phyloP scores from a whole-genome alignment of 2,113 vertebrate genomes.

The Otus sunia region DNA sequence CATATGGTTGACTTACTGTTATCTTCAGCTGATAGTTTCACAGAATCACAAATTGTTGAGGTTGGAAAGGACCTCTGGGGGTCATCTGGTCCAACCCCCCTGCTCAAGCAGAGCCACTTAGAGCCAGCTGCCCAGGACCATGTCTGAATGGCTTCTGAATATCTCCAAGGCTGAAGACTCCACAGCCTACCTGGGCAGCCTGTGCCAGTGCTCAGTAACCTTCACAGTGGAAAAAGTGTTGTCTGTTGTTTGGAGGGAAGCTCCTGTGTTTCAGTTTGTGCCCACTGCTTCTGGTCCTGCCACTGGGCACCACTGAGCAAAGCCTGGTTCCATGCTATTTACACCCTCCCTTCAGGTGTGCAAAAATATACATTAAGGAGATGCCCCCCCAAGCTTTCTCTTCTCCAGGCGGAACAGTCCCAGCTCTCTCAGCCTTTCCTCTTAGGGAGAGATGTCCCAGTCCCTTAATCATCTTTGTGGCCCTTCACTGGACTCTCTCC shows the following conservation, averaged over 20 bases:
- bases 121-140: not conserved
- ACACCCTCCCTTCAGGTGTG: not conserved
- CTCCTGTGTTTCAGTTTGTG: not conserved
- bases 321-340: not conserved
- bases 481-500: not conserved
- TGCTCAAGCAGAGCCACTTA: not conserved
- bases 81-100: not conserved
- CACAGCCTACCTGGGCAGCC: not conserved
- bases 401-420: not conserved
- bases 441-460: not conserved
- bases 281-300: not conserved
- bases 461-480: not conserved
- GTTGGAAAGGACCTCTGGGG: not conserved
- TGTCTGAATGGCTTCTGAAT: not conserved
- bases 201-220: not conserved
- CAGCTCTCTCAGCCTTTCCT: not conserved
- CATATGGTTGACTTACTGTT: not conserved
- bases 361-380: not conserved
- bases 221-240: not conserved
- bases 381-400: not conserved
- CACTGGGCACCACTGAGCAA: not conserved
- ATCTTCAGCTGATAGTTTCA: not conserved
- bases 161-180: not conserved
- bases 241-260: not conserved
- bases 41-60: not conserved